phyloP scores from a whole-genome alignment of 30 jellyfish, hydroid and myxozoan species.

The Cassiopea andromeda region DNA sequence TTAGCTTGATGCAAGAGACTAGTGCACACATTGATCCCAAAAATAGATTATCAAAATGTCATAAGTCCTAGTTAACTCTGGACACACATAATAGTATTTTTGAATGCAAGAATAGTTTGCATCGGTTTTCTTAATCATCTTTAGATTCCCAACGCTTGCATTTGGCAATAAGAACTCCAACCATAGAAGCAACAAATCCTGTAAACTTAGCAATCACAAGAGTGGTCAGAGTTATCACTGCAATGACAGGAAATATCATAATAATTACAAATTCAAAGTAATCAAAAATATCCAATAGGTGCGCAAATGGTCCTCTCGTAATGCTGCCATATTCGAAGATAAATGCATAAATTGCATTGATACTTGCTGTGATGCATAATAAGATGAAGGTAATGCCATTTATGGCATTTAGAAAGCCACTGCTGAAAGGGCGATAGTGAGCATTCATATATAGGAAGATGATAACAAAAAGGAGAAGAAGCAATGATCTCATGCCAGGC shows the following conservation, averaged over 20 bases:
- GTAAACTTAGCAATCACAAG: background rate
- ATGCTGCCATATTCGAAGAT: background rate
- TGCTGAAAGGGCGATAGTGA: background rate
- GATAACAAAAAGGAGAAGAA: background rate
- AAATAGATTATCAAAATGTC: too few species aligned
- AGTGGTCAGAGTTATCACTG: background rate
- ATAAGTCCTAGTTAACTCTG: too few species aligned
- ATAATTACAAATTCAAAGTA: background rate
- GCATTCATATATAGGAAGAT: background rate
- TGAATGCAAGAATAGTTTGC: too few species aligned
- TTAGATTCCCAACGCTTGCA: background rate
- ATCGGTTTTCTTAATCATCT: too few species aligned
- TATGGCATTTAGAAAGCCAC: background rate
- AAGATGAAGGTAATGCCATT: background rate
- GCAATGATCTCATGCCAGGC: constrained; percentile 9
- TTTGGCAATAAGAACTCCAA: background rate
- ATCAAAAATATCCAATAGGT: background rate
- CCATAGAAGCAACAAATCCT: background rate
- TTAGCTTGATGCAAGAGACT: too few species aligned
- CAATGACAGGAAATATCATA: background rate
- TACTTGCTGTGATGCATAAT: background rate
- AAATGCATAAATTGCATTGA: constrained; percentile 5
- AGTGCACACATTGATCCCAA: too few species aligned
- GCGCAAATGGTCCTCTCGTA: background rate
- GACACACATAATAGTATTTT: too few species aligned